Conservation (phyloP, 1,140 invertebrate genomes). For the Orius insidiosus region DNA sequence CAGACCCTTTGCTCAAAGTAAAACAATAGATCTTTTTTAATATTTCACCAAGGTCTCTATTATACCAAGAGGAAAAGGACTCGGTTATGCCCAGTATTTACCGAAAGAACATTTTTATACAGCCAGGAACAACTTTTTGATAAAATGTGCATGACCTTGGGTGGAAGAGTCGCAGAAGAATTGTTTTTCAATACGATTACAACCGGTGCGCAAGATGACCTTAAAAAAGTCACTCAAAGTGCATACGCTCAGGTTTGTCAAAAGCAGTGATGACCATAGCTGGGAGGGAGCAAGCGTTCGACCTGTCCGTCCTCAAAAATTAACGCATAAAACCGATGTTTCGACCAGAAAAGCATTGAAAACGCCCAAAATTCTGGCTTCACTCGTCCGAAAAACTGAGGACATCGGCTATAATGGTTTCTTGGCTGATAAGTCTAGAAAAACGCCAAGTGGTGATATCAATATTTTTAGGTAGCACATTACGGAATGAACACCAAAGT, state of each 20-base stretch:
- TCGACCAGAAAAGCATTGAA: too few relatives aligned
- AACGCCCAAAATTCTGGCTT: too few relatives aligned
- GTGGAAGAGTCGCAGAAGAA: constrained; percentile 90
- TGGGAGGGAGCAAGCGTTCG: too few relatives aligned
- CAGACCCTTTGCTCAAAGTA: constrained; percentile 85
- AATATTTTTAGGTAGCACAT: constrained; percentile 45
- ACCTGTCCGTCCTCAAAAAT: too few relatives aligned
- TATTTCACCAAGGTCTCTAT: constrained; percentile 78
- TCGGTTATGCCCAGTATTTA: constrained; percentile 93
- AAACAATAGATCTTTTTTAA: too few relatives aligned
- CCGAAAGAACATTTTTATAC: constrained; percentile 98
- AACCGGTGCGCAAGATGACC: constrained; percentile 96
- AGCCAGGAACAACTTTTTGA: constrained; percentile 93
- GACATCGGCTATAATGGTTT: too few relatives aligned
- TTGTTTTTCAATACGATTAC: constrained; percentile 91
- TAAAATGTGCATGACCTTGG: constrained; percentile 84
- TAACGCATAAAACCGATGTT: too few relatives aligned
- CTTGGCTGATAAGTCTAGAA: too few relatives aligned
- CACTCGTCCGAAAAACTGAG: too few relatives aligned
- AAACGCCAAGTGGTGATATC: too few relatives aligned
- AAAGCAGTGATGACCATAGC: too few relatives aligned
- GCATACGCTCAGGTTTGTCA: constrained; percentile 52
- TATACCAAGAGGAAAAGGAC: constrained; percentile 56
- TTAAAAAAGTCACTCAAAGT: constrained; percentile 76
- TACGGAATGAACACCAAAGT: constrained; percentile 98